Percentiles rank a stretch among this genome's conserved stretches.
Conservation (phyloP, 1,140 invertebrate genomes). For the Magallana angulata region DNA sequence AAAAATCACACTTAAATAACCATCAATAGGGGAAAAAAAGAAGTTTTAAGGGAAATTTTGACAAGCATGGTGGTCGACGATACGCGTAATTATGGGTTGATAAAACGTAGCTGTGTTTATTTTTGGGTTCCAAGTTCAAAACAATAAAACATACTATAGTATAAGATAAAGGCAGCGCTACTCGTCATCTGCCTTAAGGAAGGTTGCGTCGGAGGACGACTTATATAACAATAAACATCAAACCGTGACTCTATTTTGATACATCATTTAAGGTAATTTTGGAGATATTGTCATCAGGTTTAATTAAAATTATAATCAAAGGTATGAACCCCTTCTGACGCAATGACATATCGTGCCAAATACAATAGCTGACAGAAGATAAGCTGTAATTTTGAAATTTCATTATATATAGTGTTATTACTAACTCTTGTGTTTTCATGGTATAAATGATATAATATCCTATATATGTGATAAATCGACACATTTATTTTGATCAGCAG, state of each 20-base stretch:
- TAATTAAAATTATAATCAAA: conserved; percentile 37
- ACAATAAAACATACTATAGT: not conserved
- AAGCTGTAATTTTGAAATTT: not conserved
- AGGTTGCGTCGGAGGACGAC: not conserved
- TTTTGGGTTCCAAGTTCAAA: conserved; percentile 5
- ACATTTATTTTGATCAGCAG: too few relatives aligned
- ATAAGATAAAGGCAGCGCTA: not conserved
- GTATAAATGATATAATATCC: too few relatives aligned
- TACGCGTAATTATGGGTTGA: not conserved
- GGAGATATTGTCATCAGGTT: conserved; percentile 1
- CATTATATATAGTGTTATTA: not conserved
- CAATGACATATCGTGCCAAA: not conserved
- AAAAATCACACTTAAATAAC: not conserved
- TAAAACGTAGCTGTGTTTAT: not conserved
- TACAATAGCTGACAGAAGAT: not conserved
- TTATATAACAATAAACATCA: not conserved
- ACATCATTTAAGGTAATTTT: conserved; percentile 34
- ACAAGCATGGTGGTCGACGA: not conserved
- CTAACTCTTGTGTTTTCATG: too few relatives aligned
- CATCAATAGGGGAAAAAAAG: not conserved
- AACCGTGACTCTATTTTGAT: not conserved
- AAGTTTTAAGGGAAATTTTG: not conserved
- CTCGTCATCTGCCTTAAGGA: not conserved
- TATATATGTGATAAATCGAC: too few relatives aligned
- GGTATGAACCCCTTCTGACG: not conserved